phyloP scores from a whole-genome alignment of 37 sponge, comb jelly and placozoan species.

The Aphrocallistes beatrix region DNA sequence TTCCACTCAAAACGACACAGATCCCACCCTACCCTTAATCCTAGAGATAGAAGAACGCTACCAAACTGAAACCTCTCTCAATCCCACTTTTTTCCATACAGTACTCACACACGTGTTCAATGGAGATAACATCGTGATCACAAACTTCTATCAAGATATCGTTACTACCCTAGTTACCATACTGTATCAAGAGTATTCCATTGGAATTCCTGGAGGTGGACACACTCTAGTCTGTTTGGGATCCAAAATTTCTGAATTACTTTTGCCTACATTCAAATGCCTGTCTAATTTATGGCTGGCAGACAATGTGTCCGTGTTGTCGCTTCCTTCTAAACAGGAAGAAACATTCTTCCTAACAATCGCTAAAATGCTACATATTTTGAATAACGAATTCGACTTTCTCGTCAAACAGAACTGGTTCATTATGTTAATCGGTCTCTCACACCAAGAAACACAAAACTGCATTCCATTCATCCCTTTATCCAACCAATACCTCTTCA shows the following conservation, averaged over 20 bases:
- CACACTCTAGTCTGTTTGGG: not conserved
- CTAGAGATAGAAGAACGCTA: not conserved
- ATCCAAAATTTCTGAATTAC: not conserved
- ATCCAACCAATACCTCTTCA: not conserved
- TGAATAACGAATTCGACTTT: not conserved
- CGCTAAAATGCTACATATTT: not conserved
- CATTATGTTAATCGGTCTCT: not conserved
- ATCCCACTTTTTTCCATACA: not conserved
- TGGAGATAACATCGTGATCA: not conserved
- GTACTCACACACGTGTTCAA: not conserved
- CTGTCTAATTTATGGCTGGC: not conserved
- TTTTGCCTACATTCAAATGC: not conserved
- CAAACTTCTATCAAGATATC: not conserved
- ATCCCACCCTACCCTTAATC: too few relatives aligned
- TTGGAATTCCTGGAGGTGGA: not conserved
- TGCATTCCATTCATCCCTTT: not conserved
- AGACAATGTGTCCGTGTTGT: not conserved
- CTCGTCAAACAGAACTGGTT: not conserved
- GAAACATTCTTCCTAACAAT: not conserved
- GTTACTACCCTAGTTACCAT: not conserved
- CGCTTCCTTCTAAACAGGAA: not conserved
- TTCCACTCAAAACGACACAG: too few relatives aligned
- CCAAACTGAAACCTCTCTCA: not conserved
- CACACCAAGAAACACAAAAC: not conserved
- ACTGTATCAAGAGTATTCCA: not conserved